Conservation (phyloP, 1,140 invertebrate genomes). For the Phenacoccus solenopsis region DNA sequence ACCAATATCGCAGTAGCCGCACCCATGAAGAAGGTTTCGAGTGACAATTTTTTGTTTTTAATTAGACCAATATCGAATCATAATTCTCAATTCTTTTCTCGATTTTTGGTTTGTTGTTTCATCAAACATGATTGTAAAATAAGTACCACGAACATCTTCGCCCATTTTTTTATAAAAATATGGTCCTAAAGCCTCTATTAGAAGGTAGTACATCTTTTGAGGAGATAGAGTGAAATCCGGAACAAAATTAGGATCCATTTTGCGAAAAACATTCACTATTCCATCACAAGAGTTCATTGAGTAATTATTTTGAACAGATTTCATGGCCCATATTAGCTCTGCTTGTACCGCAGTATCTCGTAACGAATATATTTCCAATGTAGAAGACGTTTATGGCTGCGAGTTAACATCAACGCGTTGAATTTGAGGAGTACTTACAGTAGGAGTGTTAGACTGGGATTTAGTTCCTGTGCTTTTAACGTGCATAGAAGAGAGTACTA, state of each 20-base stretch:
- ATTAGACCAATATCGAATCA: not conserved
- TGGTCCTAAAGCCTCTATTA: not conserved
- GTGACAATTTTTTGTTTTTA: not conserved
- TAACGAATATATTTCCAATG: not conserved
- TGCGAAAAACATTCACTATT: not conserved
- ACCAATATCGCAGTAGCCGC: not conserved
- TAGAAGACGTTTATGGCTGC: not conserved
- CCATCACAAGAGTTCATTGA: not conserved
- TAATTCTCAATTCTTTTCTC: not conserved
- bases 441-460: not conserved
- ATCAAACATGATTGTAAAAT: not conserved
- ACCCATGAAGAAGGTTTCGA: conserved; percentile 3
- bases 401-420: not conserved
- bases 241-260: not conserved
- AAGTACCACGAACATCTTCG: no score
- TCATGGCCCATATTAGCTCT: not conserved
- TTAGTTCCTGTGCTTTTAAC: no score
- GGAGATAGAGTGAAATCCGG: not conserved
- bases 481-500: no score
- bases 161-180: no score
- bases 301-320: not conserved
- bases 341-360: not conserved
- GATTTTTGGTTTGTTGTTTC: not conserved
- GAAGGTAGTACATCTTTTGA: not conserved
- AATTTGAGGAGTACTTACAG: not conserved